Base-by-base conservation (phyloP, 2,797 vertebrate species). In the Salarias fasciatus region DNA sequence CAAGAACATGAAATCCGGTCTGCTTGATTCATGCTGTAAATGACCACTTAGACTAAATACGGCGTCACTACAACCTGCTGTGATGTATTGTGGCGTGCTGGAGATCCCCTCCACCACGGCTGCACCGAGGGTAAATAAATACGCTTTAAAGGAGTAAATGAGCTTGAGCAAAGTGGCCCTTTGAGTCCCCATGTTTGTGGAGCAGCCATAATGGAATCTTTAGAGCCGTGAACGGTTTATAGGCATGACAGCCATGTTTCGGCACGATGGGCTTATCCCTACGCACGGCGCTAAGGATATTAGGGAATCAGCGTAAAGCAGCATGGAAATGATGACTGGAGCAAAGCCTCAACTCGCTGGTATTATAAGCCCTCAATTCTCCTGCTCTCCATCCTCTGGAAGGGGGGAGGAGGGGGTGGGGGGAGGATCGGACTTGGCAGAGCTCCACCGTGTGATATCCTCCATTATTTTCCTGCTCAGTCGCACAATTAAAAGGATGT, bases 291-390 rank as follows among this genome's bases (percentile, higher is more conserved):
- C 90, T 93, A 90, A 92, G 91, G 90, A 92, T 93, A 93, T 93
- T 93, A 93, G 86, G 80, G 88, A 92, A 93, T 92, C 89, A 82
- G 89, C 85, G 84, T 89, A 92, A 93, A 93, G 91, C 88, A 79
- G 89, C 87, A 87, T 90, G 90, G 91, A 92, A 92, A 92, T 89
- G 89, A 91, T 87, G 90, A 92, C 89, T 89, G 86, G 86, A 91
- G 89, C 90, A 90, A 92, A 91, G 90, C 88, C 86, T 82, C 83
- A 76, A 85, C 85, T 90, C 77, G 70, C 79, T 76, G 75, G 79
- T 86, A 65, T 85, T 84, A 86, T 86, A 91, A 92, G 87, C 86
- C 89, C 77, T 76, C 79, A 57, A 68, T 87, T 85, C 84, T 80
- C 74, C 69, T 47, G 83, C 75, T 66, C 77, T 65, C 68, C 81